Conservation (phyloP, 1,140 invertebrate species). For the Melipona quadrifasciata region DNA sequence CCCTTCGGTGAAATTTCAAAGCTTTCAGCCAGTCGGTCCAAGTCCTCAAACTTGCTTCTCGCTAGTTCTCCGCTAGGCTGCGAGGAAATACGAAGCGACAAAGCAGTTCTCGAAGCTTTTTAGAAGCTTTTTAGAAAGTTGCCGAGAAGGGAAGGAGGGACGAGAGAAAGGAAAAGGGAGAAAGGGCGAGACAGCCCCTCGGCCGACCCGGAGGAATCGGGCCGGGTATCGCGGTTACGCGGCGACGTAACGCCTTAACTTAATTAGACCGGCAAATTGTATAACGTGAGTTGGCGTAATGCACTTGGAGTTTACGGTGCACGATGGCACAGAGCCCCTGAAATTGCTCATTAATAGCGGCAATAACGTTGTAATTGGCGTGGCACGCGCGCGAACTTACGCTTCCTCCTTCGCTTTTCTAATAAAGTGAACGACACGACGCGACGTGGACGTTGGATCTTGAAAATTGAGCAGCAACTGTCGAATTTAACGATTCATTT, state of each 20-base stretch:
- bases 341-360: slow-evolving; percentile 69
- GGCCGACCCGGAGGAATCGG: too few relatives aligned
- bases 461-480: too few relatives aligned
- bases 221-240: slow-evolving; percentile 28
- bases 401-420: neutral
- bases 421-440: too few relatives aligned
- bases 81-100: neutral
- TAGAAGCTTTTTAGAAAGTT: neutral
- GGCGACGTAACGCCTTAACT: slow-evolving; percentile 54
- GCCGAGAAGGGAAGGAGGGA: too few relatives aligned
- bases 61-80: neutral
- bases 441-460: too few relatives aligned
- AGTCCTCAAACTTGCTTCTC: slow-evolving; percentile 4
- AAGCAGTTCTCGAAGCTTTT: neutral
- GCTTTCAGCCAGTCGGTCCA: neutral
- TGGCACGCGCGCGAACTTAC: slow-evolving; percentile 31
- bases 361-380: slow-evolving; percentile 66
- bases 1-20: neutral
- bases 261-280: slow-evolving; percentile 67
- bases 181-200: too few relatives aligned
- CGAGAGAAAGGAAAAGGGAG: too few relatives aligned
- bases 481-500: too few relatives aligned
- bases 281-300: slow-evolving; percentile 64
- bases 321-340: slow-evolving; percentile 52
- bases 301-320: slow-evolving; percentile 57